A percentile compares a stretch with the other conserved stretches of the same genome.
phyloP scores from a whole-genome alignment of 2,888 invertebrate species.

The Andrena haemorrhoa region DNA sequence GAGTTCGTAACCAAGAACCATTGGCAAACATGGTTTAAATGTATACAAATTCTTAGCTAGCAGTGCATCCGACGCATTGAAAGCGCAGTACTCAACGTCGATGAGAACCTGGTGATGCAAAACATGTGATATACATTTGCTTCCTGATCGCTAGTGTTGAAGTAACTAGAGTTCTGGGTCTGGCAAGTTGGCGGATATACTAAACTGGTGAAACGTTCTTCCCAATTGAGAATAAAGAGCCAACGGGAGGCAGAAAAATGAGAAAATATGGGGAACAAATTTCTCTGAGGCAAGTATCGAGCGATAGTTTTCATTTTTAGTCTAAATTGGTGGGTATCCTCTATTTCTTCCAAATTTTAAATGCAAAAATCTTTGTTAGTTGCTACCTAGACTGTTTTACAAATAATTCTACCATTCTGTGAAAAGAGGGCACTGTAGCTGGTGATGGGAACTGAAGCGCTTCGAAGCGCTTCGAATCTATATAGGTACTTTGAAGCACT shows the following conservation, averaged over 20 bases:
- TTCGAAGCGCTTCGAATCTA: too few species aligned
- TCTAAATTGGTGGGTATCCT: too few species aligned
- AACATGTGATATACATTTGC: background rate
- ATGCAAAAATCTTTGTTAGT: too few species aligned
- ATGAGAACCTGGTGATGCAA: conserved; percentile 86
- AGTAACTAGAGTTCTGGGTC: background rate
- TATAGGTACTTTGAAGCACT: too few species aligned
- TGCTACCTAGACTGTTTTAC: too few species aligned
- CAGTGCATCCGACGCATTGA: conserved; percentile 88
- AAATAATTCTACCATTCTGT: too few species aligned
- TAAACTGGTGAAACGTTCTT: background rate
- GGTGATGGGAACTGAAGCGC: too few species aligned
- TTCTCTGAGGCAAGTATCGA: background rate
- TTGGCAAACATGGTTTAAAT: conserved; percentile 85
- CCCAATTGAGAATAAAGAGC: too few species aligned
- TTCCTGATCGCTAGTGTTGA: too few species aligned
- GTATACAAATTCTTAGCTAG: conserved; percentile 86
- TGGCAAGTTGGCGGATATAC: background rate
- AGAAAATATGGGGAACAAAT: background rate
- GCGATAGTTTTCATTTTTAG: background rate
- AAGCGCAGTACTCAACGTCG: conserved; percentile 88
- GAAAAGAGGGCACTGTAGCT: too few species aligned
- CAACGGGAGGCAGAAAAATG: too few species aligned
- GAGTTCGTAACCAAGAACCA: conserved; percentile 89
- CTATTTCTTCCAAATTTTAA: too few species aligned